Conservation (phyloP, 2,797 vertebrate genomes). For the Enoplosus armatus region DNA sequence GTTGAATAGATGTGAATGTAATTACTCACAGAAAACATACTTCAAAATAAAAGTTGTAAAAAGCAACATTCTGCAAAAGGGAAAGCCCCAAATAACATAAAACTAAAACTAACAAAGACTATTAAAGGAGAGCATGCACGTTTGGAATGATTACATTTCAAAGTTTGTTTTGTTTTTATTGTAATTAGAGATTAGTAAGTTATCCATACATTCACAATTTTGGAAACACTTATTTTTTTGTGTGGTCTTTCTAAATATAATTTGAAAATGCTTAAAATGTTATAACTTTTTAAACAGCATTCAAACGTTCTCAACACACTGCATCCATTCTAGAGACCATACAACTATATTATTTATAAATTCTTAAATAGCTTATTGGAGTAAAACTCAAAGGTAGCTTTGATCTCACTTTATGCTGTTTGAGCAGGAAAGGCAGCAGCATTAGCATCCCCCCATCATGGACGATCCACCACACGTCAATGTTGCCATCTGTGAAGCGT, state of each 20-base stretch:
- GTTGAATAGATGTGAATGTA: neutral
- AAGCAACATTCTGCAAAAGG: neutral
- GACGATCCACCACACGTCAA: slow-evolving; percentile 99
- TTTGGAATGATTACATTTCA: neutral
- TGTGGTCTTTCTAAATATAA: neutral
- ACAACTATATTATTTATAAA: neutral
- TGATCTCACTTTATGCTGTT: slow-evolving; percentile 94
- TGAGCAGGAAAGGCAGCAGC: slow-evolving; percentile 97
- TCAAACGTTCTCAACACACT: neutral
- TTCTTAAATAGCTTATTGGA: neutral
- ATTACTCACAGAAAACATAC: neutral
- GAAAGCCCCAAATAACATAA: neutral
- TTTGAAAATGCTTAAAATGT: too few species aligned
- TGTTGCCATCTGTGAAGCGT: slow-evolving; percentile 96
- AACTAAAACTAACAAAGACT: neutral
- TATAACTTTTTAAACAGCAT: neutral
- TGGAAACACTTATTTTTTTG: neutral
- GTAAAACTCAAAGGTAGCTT: neutral
- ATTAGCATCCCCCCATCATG: slow-evolving; percentile 99
- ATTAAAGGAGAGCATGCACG: neutral
- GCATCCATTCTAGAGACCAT: neutral
- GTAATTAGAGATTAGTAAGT: too few species aligned
- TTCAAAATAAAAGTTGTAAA: slow-evolving; percentile 6
- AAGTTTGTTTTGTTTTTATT: neutral
- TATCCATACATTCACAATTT: neutral